These are phyloP conservation scores for Bungarus multicinctus DNA, from an alignment of 2,113 vertebrate species.

Conservation along the genomic window DNA sequence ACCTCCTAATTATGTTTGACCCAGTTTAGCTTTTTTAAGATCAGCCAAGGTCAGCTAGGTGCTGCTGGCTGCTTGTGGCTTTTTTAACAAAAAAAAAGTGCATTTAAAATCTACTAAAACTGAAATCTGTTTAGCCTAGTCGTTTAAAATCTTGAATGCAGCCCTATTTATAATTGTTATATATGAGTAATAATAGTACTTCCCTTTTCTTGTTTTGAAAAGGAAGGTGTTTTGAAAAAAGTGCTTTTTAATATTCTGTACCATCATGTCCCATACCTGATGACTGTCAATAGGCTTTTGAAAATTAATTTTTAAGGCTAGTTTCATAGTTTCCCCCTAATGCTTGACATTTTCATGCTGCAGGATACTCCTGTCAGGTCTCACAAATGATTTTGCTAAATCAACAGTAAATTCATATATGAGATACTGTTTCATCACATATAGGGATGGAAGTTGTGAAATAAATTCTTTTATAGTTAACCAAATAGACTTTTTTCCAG, in stretches of 20 bases:
- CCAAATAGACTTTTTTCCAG: not conserved
- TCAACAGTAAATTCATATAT: not conserved
- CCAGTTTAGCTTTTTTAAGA: not conserved
- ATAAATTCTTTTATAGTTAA: not conserved
- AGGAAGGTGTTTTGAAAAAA: not conserved
- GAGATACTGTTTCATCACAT: not conserved
- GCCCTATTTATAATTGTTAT: not conserved
- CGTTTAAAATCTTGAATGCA: not conserved
- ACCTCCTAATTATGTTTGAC: not conserved
- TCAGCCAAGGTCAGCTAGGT: not conserved
- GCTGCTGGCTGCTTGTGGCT: not conserved
- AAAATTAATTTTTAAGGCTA: not conserved
- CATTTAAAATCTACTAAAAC: not conserved
- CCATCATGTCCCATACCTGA: not conserved
- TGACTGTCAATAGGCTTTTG: not conserved
- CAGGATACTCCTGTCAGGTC: not conserved
- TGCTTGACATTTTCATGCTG: not conserved
- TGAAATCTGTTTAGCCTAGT: not conserved
- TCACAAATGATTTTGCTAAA: not conserved
- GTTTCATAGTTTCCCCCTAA: not conserved
- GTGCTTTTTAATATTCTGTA: not conserved
- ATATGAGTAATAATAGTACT: not conserved
- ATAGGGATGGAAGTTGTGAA: not conserved
- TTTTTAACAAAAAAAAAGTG: not conserved
- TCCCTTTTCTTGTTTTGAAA: not conserved